Evolutionary conservation across 1,140 invertebrate genomes (phyloP).

Genomic region (Dendroctonus ponderosae): DNA sequence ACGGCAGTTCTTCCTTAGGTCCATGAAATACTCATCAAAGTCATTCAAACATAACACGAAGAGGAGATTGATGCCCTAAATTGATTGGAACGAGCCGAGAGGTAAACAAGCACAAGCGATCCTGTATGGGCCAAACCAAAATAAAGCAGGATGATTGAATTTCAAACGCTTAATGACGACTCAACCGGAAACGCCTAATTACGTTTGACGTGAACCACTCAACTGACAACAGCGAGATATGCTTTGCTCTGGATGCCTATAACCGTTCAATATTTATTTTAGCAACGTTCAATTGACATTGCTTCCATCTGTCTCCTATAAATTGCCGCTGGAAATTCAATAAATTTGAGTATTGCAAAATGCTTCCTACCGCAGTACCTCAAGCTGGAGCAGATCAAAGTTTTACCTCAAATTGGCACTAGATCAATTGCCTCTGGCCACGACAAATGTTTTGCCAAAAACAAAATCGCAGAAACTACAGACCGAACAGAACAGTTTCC

Average conservation of each 20-base stretch:
- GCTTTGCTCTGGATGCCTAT: constrained; percentile 7
- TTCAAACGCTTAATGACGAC: constrained; percentile 47
- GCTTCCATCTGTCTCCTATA: too few species aligned
- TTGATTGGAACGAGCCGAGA: constrained; percentile 12
- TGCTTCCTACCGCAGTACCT: too few species aligned
- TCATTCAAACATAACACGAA: constrained; percentile 14
- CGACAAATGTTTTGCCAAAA: too few species aligned
- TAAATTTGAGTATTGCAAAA: too few species aligned
- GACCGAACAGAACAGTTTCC: too few species aligned
- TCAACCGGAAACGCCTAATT: constrained; percentile 45
- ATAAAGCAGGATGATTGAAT: constrained; percentile 41
- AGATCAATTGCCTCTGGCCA: too few species aligned
- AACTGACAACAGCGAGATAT: constrained; percentile 36
- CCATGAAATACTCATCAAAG: constrained; percentile 12
- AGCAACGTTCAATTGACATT: too few species aligned
- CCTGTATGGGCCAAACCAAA: constrained; percentile 44
- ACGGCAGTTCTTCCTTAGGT: constrained; percentile 4
- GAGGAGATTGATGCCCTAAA: constrained; percentile 9
- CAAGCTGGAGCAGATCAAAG: too few species aligned
- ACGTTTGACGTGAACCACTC: constrained; percentile 47
- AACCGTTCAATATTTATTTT: constrained; percentile 3
- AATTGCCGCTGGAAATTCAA: too few species aligned
- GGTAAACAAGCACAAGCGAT: constrained; percentile 24
- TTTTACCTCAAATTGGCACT: too few species aligned
- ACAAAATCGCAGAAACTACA: too few species aligned